Conservation (phyloP, 2,113 vertebrate species). For the Gymnocephalus cernua region DNA sequence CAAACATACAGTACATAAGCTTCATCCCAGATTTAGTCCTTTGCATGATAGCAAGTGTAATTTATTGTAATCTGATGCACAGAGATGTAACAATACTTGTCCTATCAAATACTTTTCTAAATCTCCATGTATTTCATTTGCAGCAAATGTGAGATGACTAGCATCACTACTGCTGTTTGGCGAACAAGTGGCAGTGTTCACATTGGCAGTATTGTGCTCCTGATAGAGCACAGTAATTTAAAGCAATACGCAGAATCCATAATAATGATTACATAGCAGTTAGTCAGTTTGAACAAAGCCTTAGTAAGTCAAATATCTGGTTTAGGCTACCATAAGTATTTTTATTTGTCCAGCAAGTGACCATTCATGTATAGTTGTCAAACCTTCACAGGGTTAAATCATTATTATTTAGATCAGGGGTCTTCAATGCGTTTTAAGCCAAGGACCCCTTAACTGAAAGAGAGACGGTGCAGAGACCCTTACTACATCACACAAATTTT, state of each 20-base stretch:
- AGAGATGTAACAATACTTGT: conserved; percentile 30
- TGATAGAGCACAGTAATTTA: conserved; percentile 27
- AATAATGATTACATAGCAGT: conserved; percentile 43
- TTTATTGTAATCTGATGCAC: conserved; percentile 46
- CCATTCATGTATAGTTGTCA: background rate
- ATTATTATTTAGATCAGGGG: too few species aligned
- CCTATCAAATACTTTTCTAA: conserved; percentile 4
- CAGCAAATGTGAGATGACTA: background rate
- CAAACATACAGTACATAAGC: conserved; percentile 35
- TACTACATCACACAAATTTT: too few species aligned
- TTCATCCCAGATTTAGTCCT: conserved; percentile 29
- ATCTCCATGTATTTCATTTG: conserved; percentile 36
- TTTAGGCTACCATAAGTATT: background rate
- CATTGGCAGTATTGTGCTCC: background rate
- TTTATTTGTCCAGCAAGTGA: background rate
- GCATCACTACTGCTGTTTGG: background rate
- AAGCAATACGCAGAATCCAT: conserved; percentile 53
- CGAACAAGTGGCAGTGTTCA: conserved; percentile 10
- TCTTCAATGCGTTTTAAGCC: too few species aligned
- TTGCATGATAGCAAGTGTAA: conserved; percentile 39
- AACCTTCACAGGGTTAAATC: background rate
- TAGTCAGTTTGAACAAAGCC: background rate
- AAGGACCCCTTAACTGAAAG: too few species aligned
- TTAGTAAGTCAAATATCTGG: background rate
- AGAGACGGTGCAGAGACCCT: too few species aligned